Conservation (phyloP, 2,888 invertebrate genomes). For the Parthenolecanium corni region DNA sequence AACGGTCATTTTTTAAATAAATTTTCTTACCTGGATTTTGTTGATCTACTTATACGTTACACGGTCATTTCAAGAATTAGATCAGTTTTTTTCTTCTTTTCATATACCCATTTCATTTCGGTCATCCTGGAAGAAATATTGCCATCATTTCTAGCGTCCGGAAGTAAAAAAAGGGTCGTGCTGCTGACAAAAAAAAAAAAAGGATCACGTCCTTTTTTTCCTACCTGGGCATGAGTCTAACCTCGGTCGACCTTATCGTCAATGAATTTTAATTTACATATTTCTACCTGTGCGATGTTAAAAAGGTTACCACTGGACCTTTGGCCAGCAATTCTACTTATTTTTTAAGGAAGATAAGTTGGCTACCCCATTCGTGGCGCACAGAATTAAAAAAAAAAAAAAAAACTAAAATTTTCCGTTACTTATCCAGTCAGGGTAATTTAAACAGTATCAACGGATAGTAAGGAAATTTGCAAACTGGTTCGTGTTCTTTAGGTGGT, state of each 20-base stretch:
- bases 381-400: not conserved
- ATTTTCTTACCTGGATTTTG: constrained; percentile 16
- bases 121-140: constrained; percentile 14
- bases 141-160: constrained; percentile 19
- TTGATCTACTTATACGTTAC: not conserved
- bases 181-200: constrained; percentile 1
- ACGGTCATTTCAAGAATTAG: constrained; percentile 26
- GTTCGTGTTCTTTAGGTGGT: not conserved
- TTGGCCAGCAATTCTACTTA: not conserved
- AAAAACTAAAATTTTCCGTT: not conserved
- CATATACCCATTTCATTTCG: no score
- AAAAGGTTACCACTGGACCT: constrained; percentile 22
- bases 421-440: not conserved
- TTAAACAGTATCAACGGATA: constrained; percentile 9
- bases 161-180: constrained; percentile 25
- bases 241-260: constrained; percentile 20
- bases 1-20: constrained; percentile 16
- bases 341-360: no score
- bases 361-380: not conserved
- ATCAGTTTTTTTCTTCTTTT: constrained; percentile 8
- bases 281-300: constrained; percentile 28
- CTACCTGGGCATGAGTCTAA: constrained; percentile 28
- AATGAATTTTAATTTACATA: constrained; percentile 23
- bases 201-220: not conserved
- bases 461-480: constrained; percentile 7